These are phyloP conservation scores for Uria lomvia DNA, from an alignment of 2,113 vertebrate species.

Conservation along the genomic window DNA sequence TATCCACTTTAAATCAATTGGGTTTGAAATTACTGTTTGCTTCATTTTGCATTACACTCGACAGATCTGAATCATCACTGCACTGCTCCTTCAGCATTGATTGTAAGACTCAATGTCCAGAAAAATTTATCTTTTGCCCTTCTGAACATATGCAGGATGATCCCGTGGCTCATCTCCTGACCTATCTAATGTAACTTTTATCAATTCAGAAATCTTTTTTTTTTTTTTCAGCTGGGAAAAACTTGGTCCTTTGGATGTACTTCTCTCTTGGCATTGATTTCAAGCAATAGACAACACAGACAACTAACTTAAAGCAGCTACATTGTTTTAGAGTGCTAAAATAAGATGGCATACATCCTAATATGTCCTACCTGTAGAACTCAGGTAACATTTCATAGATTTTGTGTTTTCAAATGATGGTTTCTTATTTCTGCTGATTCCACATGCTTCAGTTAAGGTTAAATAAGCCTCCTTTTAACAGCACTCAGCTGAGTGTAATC, in stretches of 20 bases:
- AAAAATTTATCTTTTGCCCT: not conserved
- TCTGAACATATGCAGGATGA: not conserved
- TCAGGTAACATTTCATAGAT: not conserved
- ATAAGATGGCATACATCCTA: not conserved
- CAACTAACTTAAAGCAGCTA: not conserved
- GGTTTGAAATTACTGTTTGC: not conserved
- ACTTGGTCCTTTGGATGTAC: not conserved
- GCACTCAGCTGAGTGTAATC: not conserved
- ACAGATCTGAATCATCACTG: not conserved
- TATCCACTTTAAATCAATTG: not conserved
- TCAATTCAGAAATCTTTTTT: not conserved
- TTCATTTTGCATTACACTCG: not conserved
- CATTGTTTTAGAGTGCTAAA: not conserved
- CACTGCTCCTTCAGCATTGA: not conserved
- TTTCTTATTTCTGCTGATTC: slow-evolving; percentile 16
- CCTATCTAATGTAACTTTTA: not conserved
- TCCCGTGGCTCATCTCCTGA: not conserved
- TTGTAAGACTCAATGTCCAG: not conserved
- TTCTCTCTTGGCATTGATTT: not conserved
- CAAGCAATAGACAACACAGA: not conserved
- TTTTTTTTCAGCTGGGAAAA: not conserved
- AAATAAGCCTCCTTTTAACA: not conserved
- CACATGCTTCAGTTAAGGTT: not conserved
- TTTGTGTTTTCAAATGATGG: not conserved
- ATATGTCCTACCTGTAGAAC: not conserved